phyloP scores from a whole-genome alignment of 2,113 vertebrate genomes.

The Ammodytes marinus region DNA sequence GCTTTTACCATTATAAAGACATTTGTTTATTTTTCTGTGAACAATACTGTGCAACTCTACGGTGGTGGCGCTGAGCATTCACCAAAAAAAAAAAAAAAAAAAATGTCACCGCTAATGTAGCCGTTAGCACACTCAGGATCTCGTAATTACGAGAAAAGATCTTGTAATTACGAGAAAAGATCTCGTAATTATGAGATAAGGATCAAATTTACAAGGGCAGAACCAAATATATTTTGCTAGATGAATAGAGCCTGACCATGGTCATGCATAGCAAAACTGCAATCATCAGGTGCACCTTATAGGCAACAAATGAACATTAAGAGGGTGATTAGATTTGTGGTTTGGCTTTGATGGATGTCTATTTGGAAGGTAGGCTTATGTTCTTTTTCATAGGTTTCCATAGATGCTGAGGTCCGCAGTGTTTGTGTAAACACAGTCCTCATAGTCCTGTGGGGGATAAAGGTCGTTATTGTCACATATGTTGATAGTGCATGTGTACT shows the following conservation, averaged over 20 bases:
- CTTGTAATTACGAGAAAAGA: no score
- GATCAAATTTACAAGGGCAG: not conserved
- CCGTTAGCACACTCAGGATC: no score
- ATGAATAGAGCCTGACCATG: not conserved
- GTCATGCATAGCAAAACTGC: not conserved
- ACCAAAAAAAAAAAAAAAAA: no score
- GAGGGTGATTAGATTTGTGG: not conserved
- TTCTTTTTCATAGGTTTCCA: constrained; percentile 62
- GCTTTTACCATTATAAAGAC: not conserved
- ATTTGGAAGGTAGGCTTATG: no score
- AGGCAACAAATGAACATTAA: not conserved
- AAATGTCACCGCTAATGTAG: no score
- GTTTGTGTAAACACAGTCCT: constrained; percentile 60
- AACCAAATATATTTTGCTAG: not conserved
- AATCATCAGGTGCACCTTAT: not conserved
- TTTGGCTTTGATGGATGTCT: no score
- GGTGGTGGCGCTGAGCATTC: no score
- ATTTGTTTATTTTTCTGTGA: not conserved
- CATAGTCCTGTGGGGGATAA: constrained; percentile 32
- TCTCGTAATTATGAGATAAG: not conserved
- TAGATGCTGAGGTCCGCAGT: constrained; percentile 63
- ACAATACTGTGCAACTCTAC: not conserved
- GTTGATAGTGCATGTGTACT: not conserved
- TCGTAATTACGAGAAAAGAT: no score
- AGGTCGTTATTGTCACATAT: constrained; percentile 1